Evolutionary conservation across 1,140 invertebrate genomes (phyloP).

Genomic region (Nasonia vitripennis): DNA sequence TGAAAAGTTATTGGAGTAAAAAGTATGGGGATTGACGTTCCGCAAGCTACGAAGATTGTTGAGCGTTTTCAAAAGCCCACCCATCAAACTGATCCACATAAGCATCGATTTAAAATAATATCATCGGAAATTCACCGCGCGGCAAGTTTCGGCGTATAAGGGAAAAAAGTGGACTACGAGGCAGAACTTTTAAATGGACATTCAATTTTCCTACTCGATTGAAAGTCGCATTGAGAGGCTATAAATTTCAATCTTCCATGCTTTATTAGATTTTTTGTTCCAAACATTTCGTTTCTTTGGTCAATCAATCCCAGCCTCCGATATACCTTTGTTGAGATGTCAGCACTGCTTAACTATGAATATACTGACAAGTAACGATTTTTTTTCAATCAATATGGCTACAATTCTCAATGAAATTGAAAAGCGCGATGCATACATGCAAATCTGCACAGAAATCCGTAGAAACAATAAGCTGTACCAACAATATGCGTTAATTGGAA

Average conservation of each 20-base stretch:
- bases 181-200: slow-evolving; percentile 12
- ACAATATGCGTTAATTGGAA: no score
- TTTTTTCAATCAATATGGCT: no score
- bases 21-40: no score
- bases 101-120: not conserved
- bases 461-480: no score
- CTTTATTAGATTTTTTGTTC: not conserved
- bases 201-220: slow-evolving; percentile 32
- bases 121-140: not conserved
- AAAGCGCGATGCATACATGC: no score
- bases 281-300: not conserved
- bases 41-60: no score
- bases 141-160: not conserved
- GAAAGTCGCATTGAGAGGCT: not conserved
- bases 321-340: not conserved
- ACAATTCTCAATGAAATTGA: no score
- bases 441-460: no score
- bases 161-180: not conserved
- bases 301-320: not conserved
- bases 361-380: not conserved
- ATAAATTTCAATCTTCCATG: not conserved
- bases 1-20: no score
- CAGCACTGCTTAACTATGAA: not conserved
- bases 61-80: no score
- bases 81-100: no score